phyloP scores from a whole-genome alignment of 2,888 invertebrate species.

The Ceramica pisi region DNA sequence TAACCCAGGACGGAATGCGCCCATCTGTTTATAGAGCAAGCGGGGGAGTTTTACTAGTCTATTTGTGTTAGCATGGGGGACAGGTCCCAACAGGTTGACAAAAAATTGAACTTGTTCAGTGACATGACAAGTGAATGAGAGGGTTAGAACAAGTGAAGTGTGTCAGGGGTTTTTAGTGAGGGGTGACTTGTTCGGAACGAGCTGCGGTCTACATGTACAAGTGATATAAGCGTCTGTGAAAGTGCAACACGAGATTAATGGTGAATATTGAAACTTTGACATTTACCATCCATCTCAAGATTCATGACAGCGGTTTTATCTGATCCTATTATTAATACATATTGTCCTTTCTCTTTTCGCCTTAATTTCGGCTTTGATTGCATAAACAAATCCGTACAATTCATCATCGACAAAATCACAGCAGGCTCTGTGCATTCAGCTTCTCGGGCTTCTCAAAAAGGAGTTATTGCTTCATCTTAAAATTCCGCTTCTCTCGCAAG shows the following conservation, averaged over 20 bases:
- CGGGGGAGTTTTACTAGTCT: constrained; percentile 82
- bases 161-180: constrained; percentile 47
- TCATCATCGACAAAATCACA: not conserved
- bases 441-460: constrained; percentile 5
- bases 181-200: constrained; percentile 22
- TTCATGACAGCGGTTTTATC: constrained; percentile 8
- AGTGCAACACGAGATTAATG: not conserved
- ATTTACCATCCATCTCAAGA: not conserved
- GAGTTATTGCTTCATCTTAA: constrained; percentile 21
- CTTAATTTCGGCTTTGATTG: constrained; percentile 15
- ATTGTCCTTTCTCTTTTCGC: constrained; percentile 33
- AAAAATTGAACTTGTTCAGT: constrained; percentile 66
- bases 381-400: constrained; percentile 21
- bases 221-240: constrained; percentile 7
- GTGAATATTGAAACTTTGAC: constrained; percentile 7
- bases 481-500: not conserved
- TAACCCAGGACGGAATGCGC: constrained; percentile 83
- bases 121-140: constrained; percentile 66
- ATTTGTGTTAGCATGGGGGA: constrained; percentile 74
- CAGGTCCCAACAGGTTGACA: constrained; percentile 82
- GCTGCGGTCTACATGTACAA: not conserved
- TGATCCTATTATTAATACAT: constrained; percentile 1
- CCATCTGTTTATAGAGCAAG: constrained; percentile 87
- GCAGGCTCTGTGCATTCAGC: not conserved
- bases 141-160: constrained; percentile 64